Percentiles rank a stretch among this genome's conserved stretches.
Conservation (phyloP, 1,140 invertebrate genomes). For the Amyelois transitella region DNA sequence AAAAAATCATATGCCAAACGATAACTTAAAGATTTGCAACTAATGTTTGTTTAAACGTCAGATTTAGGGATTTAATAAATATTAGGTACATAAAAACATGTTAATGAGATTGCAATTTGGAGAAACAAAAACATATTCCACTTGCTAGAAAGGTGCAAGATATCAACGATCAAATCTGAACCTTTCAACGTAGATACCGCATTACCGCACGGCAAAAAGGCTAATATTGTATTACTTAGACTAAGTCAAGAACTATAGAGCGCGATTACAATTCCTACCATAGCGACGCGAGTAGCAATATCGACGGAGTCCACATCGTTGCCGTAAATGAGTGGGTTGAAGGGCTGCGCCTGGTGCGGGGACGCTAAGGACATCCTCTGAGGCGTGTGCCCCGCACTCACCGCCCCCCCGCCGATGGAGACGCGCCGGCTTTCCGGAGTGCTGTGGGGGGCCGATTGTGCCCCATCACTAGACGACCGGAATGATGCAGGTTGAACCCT, state of each 20-base stretch:
- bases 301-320: constrained; percentile 99
- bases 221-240: no score
- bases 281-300: constrained; percentile 97
- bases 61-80: not conserved
- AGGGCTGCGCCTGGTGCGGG: constrained; percentile 49
- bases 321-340: constrained; percentile 94
- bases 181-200: no score
- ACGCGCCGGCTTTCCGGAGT: constrained; percentile 56
- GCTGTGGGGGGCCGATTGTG: constrained; percentile 44
- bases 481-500: constrained; percentile 53
- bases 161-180: no score
- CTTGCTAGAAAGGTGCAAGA: no score
- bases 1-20: not conserved
- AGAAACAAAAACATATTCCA: no score
- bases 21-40: not conserved
- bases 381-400: constrained; percentile 36
- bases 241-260: no score
- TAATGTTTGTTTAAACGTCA: not conserved
- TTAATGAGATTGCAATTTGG: no score
- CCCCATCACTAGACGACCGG: constrained; percentile 19
- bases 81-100: no score
- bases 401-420: constrained; percentile 30
- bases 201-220: no score
- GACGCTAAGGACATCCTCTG: constrained; percentile 49
- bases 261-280: no score